phyloP scores from a whole-genome alignment of 2,797 vertebrate genomes.

The Neoniphon sammara region DNA sequence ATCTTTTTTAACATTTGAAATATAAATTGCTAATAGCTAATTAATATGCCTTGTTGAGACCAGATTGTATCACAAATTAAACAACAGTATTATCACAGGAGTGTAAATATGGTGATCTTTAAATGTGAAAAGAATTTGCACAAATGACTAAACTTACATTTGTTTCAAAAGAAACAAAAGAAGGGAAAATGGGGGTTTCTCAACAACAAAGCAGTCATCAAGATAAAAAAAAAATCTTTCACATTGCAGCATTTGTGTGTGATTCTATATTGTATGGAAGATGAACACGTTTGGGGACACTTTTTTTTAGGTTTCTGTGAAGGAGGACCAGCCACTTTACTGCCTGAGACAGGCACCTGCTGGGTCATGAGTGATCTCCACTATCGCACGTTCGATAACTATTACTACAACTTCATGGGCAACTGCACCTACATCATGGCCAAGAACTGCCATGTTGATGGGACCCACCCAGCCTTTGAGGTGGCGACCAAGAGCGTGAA shows the following conservation, averaged over 20 bases:
- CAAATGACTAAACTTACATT: too few relatives aligned
- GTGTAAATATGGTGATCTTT: background rate
- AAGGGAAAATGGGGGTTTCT: too few relatives aligned
- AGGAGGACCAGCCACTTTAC: conserved; percentile 23
- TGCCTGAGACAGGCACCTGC: conserved; percentile 69
- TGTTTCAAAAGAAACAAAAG: too few relatives aligned
- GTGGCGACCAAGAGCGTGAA: conserved; percentile 66
- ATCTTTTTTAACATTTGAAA: background rate
- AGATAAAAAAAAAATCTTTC: too few relatives aligned
- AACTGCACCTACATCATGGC: conserved; percentile 85
- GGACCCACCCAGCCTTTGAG: conserved; percentile 56
- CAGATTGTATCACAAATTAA: background rate
- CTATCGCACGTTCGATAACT: conserved; percentile 83
- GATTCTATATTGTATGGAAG: too few relatives aligned
- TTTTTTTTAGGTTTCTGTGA: conserved; percentile 39
- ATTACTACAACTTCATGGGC: conserved; percentile 83
- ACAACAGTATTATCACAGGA: background rate
- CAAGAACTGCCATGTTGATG: conserved; percentile 67
- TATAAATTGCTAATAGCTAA: background rate
- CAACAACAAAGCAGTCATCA: too few relatives aligned
- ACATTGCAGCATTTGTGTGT: too few relatives aligned
- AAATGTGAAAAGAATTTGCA: too few relatives aligned
- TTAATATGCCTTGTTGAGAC: background rate
- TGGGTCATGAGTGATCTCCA: conserved; percentile 82
- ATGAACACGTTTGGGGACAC: background rate